Evolutionary conservation across 1,140 invertebrate genomes (phyloP), one percentile per base, ranked within the genome.

Genomic region (Globodera ellingtonae): DNA sequence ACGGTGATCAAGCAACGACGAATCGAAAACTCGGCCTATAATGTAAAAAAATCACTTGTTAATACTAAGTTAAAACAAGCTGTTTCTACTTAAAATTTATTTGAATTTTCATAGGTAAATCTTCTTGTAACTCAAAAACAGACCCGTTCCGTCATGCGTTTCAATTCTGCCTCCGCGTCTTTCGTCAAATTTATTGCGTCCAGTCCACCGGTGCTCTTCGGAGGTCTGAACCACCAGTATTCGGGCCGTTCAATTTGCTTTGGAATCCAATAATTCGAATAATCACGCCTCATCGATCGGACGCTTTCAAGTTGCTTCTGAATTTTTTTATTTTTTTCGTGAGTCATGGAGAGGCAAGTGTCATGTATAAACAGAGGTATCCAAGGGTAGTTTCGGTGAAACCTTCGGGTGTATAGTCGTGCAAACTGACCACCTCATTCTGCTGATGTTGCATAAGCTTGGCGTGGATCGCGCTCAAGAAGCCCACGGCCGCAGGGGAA

Each of bases 401-500:
- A 35, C 35, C 35, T 35, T 3, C 35, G 35, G 35, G 35, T 35
- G 35, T 3, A 35, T 35, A 35, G 3, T 2, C 35, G 35, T 35
- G 35, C 1, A 35, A 35, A 35, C 35, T 35, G 35, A 35, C 70
- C 10, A 56, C 67, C 35, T 80, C 69, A 13, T 66, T 62, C 69
- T 52, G 47, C 46, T 72, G 82, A 46, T 91, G 90, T 9, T 90
- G 91, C 0, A 92, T 92, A 69, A 95, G 91, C 35, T 93, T 93
- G 18, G 91, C 91, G 62, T 93, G 87, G 0, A 95, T 93, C 69
- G 93, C 93, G 82, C 93, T 94, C 65, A 98, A 90, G 70, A 97
- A 92, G 82, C 94, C 93, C 82, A 98, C 95, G 0, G 94, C 95
- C 69, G 93, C 93, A 91, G 90, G 89, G 8, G 95, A 95, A 44